These are phyloP conservation scores for Hybos culiciformis DNA, from an alignment of 2,888 invertebrate genomes.

Conservation along the genomic window DNA sequence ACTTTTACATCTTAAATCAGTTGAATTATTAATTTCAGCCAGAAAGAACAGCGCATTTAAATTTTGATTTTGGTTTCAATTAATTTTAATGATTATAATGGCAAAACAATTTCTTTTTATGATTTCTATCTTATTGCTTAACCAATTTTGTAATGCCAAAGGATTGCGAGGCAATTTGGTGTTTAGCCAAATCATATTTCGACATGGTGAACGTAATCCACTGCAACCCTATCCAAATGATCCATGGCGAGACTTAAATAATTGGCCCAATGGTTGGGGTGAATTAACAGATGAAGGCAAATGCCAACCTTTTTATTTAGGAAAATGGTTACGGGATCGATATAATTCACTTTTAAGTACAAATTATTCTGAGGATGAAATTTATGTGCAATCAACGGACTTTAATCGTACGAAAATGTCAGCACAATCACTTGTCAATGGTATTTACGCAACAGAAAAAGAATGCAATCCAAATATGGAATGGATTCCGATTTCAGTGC, in stretches of 20 bases:
- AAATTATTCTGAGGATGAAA: slow-evolving; percentile 42
- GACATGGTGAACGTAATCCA: no score
- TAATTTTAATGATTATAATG: no score
- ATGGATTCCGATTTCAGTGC: slow-evolving; percentile 72
- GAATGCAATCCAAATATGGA: slow-evolving; percentile 47
- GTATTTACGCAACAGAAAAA: slow-evolving; percentile 52
- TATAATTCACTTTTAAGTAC: slow-evolving; percentile 46
- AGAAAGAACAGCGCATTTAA: no score
- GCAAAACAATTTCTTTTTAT: no score
- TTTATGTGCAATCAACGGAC: slow-evolving; percentile 61
- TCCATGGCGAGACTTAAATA: slow-evolving; percentile 54
- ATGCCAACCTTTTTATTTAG: slow-evolving; percentile 56
- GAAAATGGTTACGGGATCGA: slow-evolving; percentile 57
- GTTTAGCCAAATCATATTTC: no score
- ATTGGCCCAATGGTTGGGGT: slow-evolving; percentile 78
- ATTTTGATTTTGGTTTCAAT: no score
- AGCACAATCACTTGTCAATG: slow-evolving; percentile 67
- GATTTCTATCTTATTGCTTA: no score
- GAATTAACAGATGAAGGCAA: slow-evolving; percentile 61
- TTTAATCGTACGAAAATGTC: slow-evolving; percentile 84
- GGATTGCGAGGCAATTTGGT: no score
- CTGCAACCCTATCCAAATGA: no score
- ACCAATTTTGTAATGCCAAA: no score
- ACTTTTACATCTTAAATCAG: no score
- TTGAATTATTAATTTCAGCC: no score